These are phyloP conservation scores for Montipora capitata DNA, from an alignment of 92 coral and sea anemone genomes.

Conservation along the genomic window DNA sequence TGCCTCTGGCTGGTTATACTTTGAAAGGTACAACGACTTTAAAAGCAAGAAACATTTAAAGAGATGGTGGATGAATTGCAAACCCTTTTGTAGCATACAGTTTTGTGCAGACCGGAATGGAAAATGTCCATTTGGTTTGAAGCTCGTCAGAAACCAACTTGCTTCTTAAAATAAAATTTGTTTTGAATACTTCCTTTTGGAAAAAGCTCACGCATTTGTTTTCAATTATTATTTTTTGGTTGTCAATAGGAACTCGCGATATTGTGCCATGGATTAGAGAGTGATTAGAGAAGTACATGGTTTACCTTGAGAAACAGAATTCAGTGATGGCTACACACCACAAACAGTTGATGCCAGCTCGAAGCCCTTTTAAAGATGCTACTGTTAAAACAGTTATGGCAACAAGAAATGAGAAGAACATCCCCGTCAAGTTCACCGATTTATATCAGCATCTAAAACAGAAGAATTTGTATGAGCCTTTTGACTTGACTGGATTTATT, in stretches of 20 bases:
- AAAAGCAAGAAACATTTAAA: slow-evolving; percentile 28
- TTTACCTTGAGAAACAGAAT: slow-evolving; percentile 17
- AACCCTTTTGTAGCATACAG: slow-evolving; percentile 27
- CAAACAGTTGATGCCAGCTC: slow-evolving; percentile 20
- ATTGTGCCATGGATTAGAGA: slow-evolving; percentile 16
- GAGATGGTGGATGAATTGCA: slow-evolving; percentile 20
- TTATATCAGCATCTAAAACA: neutral
- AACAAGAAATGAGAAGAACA: slow-evolving; percentile 32
- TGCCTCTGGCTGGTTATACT: neutral
- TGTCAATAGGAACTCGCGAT: slow-evolving; percentile 17
- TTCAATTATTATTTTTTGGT: slow-evolving; percentile 17
- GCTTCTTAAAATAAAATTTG: neutral
- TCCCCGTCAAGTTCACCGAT: slow-evolving; percentile 8
- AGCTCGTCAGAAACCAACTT: neutral
- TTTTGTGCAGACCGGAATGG: slow-evolving; percentile 48
- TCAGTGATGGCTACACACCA: slow-evolving; percentile 34
- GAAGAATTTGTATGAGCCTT: neutral
- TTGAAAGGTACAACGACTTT: slow-evolving; percentile 40
- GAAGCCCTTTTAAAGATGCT: slow-evolving; percentile 44
- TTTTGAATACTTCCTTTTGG: neutral
- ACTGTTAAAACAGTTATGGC: slow-evolving; percentile 35
- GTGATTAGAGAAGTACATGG: slow-evolving; percentile 20
- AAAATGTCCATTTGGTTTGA: slow-evolving; percentile 36
- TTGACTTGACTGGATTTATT: neutral
- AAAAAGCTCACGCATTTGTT: slow-evolving; percentile 36